Percentiles rank a stretch among this genome's conserved stretches.
Conservation (phyloP, 2,888 invertebrate species). For the Patella depressa region DNA sequence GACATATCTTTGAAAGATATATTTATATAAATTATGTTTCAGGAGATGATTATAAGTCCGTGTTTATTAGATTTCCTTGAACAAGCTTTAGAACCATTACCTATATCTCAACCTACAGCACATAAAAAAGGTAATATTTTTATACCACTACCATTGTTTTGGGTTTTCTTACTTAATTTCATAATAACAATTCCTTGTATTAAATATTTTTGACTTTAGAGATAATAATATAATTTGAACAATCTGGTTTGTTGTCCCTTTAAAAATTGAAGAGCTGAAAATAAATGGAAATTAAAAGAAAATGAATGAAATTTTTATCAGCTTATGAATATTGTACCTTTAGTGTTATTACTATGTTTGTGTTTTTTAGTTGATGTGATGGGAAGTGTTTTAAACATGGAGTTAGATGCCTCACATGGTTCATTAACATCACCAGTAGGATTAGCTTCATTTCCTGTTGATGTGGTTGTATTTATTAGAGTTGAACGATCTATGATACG, state of each 20-base stretch:
- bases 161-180: background rate
- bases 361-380: conserved; percentile 44
- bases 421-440: conserved; percentile 55
- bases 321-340: too few species aligned
- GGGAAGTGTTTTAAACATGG: conserved; percentile 54
- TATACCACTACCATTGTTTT: background rate
- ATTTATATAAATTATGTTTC: conserved; percentile 20
- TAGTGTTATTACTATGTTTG: background rate
- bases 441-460: conserved; percentile 87
- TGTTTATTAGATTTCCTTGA: conserved; percentile 97
- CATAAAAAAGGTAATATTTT: conserved; percentile 53
- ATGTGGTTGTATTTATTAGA: conserved; percentile 94
- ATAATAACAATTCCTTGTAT: too few species aligned
- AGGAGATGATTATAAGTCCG: conserved; percentile 95
- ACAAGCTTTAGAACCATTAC: conserved; percentile 95
- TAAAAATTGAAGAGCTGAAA: too few species aligned
- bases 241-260: too few species aligned
- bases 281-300: too few species aligned
- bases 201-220: too few species aligned
- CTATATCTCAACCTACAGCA: conserved; percentile 71
- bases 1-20: too few species aligned
- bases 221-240: too few species aligned
- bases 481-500: conserved; percentile 96
- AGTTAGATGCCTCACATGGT: conserved; percentile 59
- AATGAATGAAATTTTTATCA: too few species aligned